Percentiles rank a stretch among this genome's conserved stretches.
These are phyloP conservation scores for Noctua pronuba DNA, from an alignment of 2,888 invertebrate species.

Conservation along the genomic window DNA sequence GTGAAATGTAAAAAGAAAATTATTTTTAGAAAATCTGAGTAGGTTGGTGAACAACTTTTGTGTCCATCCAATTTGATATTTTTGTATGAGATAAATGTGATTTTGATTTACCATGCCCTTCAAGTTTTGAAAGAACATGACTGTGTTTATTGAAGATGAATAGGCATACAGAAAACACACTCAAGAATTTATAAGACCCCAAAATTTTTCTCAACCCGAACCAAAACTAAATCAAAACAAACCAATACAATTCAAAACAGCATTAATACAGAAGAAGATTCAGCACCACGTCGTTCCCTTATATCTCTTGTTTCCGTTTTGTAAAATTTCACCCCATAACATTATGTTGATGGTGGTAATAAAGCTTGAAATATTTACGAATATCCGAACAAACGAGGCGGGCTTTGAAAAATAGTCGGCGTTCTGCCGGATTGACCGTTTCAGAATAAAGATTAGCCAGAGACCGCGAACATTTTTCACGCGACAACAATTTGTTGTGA, in stretches of 20 bases:
- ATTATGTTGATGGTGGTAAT: conserved; percentile 90
- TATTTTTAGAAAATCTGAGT: not conserved
- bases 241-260: conserved; percentile 61
- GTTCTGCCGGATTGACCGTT: conserved; percentile 84
- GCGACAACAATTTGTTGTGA: conserved; percentile 68
- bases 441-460: conserved; percentile 82
- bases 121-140: not conserved
- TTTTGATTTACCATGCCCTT: not conserved
- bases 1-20: not conserved
- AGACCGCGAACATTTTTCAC: conserved; percentile 72
- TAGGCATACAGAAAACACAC: conserved; percentile 26
- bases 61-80: not conserved
- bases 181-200: conserved; percentile 41
- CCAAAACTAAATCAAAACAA: conserved; percentile 52
- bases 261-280: conserved; percentile 83
- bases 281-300: conserved; percentile 83
- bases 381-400: conserved; percentile 88
- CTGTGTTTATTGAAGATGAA: conserved; percentile 5
- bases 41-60: not conserved
- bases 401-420: conserved; percentile 85
- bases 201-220: not conserved
- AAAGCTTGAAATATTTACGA: conserved; percentile 90
- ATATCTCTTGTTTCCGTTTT: conserved; percentile 89
- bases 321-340: conserved; percentile 89
- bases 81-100: not conserved